Base-by-base conservation (phyloP, 2,888 invertebrate species). In the Ischnura elegans region DNA sequence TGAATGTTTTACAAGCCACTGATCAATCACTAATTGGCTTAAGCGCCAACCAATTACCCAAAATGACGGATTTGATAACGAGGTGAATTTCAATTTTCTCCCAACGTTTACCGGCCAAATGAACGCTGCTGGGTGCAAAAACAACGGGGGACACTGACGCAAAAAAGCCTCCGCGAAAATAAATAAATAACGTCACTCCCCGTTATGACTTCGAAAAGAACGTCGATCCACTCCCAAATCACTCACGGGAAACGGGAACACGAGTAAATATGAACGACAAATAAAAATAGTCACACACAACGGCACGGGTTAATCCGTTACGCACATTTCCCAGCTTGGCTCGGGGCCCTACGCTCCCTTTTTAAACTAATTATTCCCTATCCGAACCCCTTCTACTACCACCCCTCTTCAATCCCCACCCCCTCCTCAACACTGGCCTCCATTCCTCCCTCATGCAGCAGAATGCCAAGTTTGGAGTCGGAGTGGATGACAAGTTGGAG, bases 311-410 rank as follows among this genome's bases (percentile, higher is more conserved):
- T 76, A 36, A 61, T 21, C 76, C 25, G 29, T 76, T 36, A 76
- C 76, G 76, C 76, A 76, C 29, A 76, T 76, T 76, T 76, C n/a
- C 76, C 76, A 8, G 36, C 25, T 76, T 76, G 76, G 76, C 76
- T 76, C 36, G 29, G 29, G 76, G 36, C 76, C 76, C 76, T 76
- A 10, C 76, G 36, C 29, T 36, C 76, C 76, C 76, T 36, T 61
- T 76, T 76, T 76, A 76, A 76, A 76, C 76, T 29, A 76, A 76
- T 76, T 76, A 76, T 76, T 76, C 76, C 36, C 76, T 76, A 29
- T 76, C 76, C 76, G 36, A 25, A n/a, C n/a, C 51, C 51, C 4
- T n/a, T n/a, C n/a, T 51, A 51, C 51, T 51, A 13, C 51, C 51
- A 13, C 47, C 47, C 13, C 47, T 8, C 47, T 8, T 13, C 5